Evolutionary conservation across 2,113 vertebrate species (phyloP).

Genomic region (human): GRCh38 chr15:28741001-28741500

Average conservation of each 20-base stretch:
- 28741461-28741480: too few relatives aligned
- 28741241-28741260: constrained; percentile 94
- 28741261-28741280: constrained; percentile 93
- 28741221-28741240: constrained; percentile 96
- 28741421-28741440: too few relatives aligned
- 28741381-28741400: background rate
- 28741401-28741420: too few relatives aligned
- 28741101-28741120: constrained; percentile 89
- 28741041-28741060: background rate
- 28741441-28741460: too few relatives aligned
- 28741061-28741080: background rate
- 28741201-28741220: constrained; percentile 94
- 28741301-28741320: constrained; percentile 27
- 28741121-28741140: constrained; percentile 86
- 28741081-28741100: constrained; percentile 52
- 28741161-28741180: constrained; percentile 93
- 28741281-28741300: constrained; percentile 85
- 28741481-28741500: too few relatives aligned
- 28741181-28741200: constrained; percentile 91
- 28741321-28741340: background rate
- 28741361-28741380: background rate
- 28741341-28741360: background rate
- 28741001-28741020: background rate
- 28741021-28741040: background rate
- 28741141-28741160: constrained; percentile 91